Conservation (phyloP, 92 coral and sea anemone genomes). For the Umimayanthus kanabou region DNA sequence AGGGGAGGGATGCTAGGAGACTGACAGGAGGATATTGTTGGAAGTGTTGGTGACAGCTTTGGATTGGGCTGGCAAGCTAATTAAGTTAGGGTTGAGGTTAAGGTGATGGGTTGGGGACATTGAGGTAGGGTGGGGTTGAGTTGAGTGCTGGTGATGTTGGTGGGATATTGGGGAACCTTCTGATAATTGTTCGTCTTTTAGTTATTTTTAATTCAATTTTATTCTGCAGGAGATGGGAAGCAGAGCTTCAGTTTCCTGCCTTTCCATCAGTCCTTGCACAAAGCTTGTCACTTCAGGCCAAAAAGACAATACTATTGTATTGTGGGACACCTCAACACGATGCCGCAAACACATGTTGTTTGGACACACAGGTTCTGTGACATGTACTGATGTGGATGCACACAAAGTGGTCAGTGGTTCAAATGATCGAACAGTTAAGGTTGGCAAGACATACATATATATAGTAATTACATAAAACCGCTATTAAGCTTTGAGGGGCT, state of each 20-base stretch:
- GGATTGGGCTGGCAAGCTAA: no score
- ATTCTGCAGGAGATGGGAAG: slow-evolving; percentile 77
- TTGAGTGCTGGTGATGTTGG: no score
- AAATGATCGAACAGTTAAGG: slow-evolving; percentile 92
- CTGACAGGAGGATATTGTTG: no score
- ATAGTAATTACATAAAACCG: no score
- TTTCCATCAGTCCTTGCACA: slow-evolving; percentile 88
- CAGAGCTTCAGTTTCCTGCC: slow-evolving; percentile 80
- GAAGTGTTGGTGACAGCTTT: no score
- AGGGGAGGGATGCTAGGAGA: no score
- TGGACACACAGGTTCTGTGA: slow-evolving; percentile 93
- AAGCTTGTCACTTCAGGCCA: slow-evolving; percentile 84
- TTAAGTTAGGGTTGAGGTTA: no score
- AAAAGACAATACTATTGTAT: slow-evolving; percentile 78
- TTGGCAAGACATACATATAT: neutral
- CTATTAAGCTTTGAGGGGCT: no score
- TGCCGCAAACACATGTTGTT: slow-evolving; percentile 70
- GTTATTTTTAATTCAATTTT: neutral
- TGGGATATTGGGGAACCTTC: no score
- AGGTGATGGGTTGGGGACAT: no score
- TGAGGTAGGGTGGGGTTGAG: no score
- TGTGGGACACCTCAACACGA: slow-evolving; percentile 84
- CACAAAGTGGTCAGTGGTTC: slow-evolving; percentile 93
- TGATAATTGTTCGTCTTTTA: no score
- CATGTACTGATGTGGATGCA: slow-evolving; percentile 88